A percentile compares a stretch with the other conserved stretches of the same genome.
Conservation (phyloP, 2,113 vertebrate species). For the Podilymbus podiceps region DNA sequence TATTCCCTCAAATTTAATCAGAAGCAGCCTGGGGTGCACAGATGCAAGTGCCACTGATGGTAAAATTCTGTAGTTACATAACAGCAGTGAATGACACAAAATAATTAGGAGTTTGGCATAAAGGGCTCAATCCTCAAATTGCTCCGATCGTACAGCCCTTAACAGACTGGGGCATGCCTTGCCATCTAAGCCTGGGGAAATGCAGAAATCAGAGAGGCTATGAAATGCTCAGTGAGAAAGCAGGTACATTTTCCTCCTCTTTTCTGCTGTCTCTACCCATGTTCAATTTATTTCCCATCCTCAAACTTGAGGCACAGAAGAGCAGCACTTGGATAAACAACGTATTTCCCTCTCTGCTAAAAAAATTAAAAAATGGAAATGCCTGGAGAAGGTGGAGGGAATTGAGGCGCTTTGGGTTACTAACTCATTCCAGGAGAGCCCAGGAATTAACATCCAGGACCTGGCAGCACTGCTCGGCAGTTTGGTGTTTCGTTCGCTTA, state of each 20-base stretch:
- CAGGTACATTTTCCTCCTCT: background rate
- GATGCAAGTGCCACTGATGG: background rate
- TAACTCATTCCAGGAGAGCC: background rate
- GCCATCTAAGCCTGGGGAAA: background rate
- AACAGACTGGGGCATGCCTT: background rate
- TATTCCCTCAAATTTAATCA: constrained; percentile 6
- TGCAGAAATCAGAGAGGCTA: background rate
- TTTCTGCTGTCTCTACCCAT: background rate
- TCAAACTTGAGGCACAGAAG: background rate
- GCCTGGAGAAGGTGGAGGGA: background rate
- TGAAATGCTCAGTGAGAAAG: background rate
- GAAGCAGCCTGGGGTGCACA: background rate
- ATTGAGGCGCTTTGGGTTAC: background rate
- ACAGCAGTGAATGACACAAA: constrained; percentile 3
- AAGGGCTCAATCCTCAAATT: background rate
- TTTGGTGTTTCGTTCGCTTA: background rate
- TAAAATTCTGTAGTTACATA: constrained; percentile 16
- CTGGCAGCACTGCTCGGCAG: background rate
- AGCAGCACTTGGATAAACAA: background rate
- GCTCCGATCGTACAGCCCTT: background rate
- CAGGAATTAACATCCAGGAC: background rate
- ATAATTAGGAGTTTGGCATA: background rate
- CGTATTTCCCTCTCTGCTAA: background rate
- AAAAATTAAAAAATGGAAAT: background rate
- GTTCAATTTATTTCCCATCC: background rate